Evolutionary conservation across 2,113 vertebrate genomes (phyloP).

Genomic region (Sturnira hondurensis): DNA sequence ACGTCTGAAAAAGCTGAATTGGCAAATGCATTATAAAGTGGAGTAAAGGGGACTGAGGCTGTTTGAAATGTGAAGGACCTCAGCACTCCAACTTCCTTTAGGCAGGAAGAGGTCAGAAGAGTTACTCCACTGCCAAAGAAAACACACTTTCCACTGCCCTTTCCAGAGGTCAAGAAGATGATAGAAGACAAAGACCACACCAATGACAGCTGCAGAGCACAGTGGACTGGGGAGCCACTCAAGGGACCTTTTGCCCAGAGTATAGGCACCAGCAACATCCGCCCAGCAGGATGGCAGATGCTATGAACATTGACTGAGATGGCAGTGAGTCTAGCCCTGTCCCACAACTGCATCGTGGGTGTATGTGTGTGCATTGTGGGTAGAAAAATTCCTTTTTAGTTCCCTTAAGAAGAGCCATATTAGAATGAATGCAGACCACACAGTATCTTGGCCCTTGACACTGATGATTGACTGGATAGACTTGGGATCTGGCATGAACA

Average conservation of each 20-base stretch:
- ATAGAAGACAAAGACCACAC: not conserved
- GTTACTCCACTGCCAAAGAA: not conserved
- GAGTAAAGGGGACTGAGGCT: not conserved
- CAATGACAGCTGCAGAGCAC: accelerated
- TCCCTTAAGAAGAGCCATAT: not conserved
- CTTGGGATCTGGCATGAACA: not conserved
- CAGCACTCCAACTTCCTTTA: not conserved
- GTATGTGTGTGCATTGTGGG: accelerated
- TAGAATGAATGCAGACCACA: not conserved
- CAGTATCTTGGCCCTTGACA: not conserved
- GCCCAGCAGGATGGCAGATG: too few species aligned
- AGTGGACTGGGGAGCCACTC: accelerated
- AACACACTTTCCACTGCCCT: not conserved
- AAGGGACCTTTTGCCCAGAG: not conserved
- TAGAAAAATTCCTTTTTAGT: not conserved
- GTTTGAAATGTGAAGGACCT: not conserved
- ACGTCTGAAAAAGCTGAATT: not conserved
- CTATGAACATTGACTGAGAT: not conserved
- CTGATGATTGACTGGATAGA: not conserved
- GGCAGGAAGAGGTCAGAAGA: not conserved
- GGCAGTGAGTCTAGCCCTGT: not conserved
- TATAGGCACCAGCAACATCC: too few species aligned
- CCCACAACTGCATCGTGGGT: too few species aligned
- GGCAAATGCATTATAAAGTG: not conserved
- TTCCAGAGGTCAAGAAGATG: not conserved